These are phyloP conservation scores for Phyllopteryx taeniolatus DNA, from an alignment of 2,113 vertebrate genomes.

Conservation along the genomic window DNA sequence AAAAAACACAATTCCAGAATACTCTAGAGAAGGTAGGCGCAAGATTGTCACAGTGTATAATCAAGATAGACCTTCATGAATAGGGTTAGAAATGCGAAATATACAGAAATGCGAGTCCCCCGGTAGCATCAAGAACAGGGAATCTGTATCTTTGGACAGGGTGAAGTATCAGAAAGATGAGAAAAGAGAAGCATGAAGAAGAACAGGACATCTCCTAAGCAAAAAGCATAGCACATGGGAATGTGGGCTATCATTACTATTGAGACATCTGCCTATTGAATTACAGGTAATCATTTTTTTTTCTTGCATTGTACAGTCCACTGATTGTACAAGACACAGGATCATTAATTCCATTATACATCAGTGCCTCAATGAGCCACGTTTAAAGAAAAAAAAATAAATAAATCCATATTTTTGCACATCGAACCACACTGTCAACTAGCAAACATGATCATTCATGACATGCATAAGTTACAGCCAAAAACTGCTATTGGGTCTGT, in stretches of 20 bases:
- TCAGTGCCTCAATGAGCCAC: too few relatives aligned
- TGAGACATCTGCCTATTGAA: too few relatives aligned
- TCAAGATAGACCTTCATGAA: neutral
- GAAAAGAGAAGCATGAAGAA: neutral
- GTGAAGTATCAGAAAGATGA: neutral
- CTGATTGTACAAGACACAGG: too few relatives aligned
- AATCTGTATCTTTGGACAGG: neutral
- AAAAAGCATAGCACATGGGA: too few relatives aligned
- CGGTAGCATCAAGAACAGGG: neutral
- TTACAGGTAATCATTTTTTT: too few relatives aligned
- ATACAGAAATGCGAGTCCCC: neutral
- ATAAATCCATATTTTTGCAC: neutral
- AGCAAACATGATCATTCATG: neutral
- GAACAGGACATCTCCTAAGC: too few relatives aligned
- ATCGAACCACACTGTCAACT: neutral
- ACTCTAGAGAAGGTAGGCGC: too few relatives aligned
- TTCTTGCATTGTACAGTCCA: too few relatives aligned
- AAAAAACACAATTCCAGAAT: too few relatives aligned
- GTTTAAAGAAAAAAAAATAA: neutral
- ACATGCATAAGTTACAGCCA: neutral
- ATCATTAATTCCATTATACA: too few relatives aligned
- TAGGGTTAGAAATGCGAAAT: too few relatives aligned
- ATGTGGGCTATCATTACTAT: too few relatives aligned
- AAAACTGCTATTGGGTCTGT: neutral
- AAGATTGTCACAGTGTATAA: neutral